Base-by-base conservation (phyloP, 1,140 invertebrate species). In the Thaumetopoea pityocampa region DNA sequence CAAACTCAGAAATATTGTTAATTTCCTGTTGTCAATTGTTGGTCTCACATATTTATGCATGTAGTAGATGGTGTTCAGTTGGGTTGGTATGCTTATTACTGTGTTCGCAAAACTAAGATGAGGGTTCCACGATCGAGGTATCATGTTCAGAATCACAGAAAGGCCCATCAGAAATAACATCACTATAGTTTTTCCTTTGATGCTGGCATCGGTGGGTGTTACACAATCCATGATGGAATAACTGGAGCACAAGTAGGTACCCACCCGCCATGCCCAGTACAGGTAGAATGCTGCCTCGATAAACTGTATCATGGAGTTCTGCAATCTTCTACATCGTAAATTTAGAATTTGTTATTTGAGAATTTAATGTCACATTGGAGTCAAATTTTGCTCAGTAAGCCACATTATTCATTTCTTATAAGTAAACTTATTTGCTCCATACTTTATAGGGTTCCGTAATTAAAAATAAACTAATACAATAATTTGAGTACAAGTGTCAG, bases 11-110 rank as follows among this genome's bases (percentile, higher is more conserved):
- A 67, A 19, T 2, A 52, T 12, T 0, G 53, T 62, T 0, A 69
- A 34, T 11, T 57, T 30, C 6, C 41, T 30, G 36, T 51, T 69
- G 14, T 66, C 42, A 1, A 71, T 5, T 0, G 57, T 32, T 1
- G 56, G 54, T 4, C 47, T 48, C 2, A 71, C 34, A 7, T 64
- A 69, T 24, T 28, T 38, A 8, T 69, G 59, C 1, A 59, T 38
- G 18, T 60, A 67, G 20, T 69, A 65, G 4, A 71, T 14, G 3
- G 61, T 53, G 14, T 65, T 54, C 0, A 51, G 18, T 32, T 71
- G 63, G 0, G 67, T 59, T 1, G 67, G 70, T 10, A 74, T 51
- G 16, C 57, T 60, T 0, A 64, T 3, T 0, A 74, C 36, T 6
- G 50, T 61, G 18, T 63, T 64, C 0, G 19, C 26, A 0, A 74